Evolutionary conservation across 92 coral and sea anemone genomes (phyloP), one percentile per base, ranked within the genome.

Genomic region (Epizoanthus scotinus): DNA sequence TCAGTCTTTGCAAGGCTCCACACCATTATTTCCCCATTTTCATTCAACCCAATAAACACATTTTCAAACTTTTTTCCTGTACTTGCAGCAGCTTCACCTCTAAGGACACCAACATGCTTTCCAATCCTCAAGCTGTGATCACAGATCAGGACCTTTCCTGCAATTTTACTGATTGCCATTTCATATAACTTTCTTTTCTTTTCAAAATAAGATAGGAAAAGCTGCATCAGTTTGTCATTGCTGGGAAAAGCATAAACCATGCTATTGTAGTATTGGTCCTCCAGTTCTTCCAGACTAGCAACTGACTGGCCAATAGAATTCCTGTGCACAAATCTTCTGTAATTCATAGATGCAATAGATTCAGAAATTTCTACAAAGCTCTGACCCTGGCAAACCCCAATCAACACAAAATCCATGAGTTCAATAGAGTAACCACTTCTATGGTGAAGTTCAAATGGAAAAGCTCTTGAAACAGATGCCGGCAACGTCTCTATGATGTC

Each of bases 141-240:
- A 86, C 92, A 91, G 14, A 90, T 83, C 15, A 91, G 77, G 22
- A 89, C 86, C 58, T 84, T 91, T 26, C 89, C 95, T 40, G 73
- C 74, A 29, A 79, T 79, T 47, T 77, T 91, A 9, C 81, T 44
- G 85, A 89, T 88, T 61, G 82, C 84, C 54, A 78, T 90, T 77
- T 88, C 90, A 21, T 88, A 79, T 7, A 83, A 55, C 18, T 75
- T 89, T 42, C 82, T 88, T 8, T 81, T 73, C 29, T 70, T 71
- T 55, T 91, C 87, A 78, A 88, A 91, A 53, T 86, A 87, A 58
- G 65, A 63, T n/a, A 91, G 77, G 68, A 89, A 91, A 26, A 89
- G 79, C 8, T 91, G 88, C 89, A 91, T 91, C 19, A 91, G 85
- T 55, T 91, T 88, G 78, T 91, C 96, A 66, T 91, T 91, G 81